These are phyloP conservation scores for Amphipyra tragopoginis DNA, from an alignment of 2,888 invertebrate genomes.

Conservation along the genomic window DNA sequence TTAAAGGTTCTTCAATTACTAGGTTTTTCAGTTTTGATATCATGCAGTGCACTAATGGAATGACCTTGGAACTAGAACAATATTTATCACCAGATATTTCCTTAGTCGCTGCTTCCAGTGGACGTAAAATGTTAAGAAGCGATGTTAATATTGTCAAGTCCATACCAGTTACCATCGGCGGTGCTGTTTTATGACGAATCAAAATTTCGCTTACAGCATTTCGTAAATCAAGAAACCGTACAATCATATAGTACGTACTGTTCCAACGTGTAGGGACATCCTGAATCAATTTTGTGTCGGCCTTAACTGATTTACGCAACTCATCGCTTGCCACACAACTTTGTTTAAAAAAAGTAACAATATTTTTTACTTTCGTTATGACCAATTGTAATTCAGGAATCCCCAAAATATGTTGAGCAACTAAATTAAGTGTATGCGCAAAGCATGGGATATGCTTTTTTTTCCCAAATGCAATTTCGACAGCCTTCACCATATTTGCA, in stretches of 20 bases:
- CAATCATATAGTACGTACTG: conserved; percentile 62
- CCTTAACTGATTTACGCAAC: conserved; percentile 51
- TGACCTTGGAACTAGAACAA: conserved; percentile 46
- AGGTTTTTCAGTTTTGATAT: conserved; percentile 40
- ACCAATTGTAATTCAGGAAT: conserved; percentile 46
- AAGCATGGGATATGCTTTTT: conserved; percentile 18
- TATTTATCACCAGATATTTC: conserved; percentile 53
- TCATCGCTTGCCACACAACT: conserved; percentile 57
- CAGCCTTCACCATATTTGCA: conserved; percentile 54
- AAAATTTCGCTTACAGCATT: conserved; percentile 48
- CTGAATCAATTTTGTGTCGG: conserved; percentile 57
- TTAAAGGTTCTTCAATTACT: conserved; percentile 38
- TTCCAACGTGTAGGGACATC: conserved; percentile 58
- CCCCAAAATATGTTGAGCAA: conserved; percentile 31
- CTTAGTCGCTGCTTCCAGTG: conserved; percentile 66
- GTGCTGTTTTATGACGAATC: conserved; percentile 51
- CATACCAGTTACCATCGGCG: conserved; percentile 63
- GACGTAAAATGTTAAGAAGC: conserved; percentile 57
- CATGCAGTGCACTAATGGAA: conserved; percentile 52
- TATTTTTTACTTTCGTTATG: conserved; percentile 54
- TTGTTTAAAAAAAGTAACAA: conserved; percentile 59
- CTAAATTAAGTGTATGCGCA: conserved; percentile 62
- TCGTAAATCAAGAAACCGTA: conserved; percentile 61
- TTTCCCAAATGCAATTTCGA: conserved; percentile 59
- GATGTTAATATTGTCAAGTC: conserved; percentile 57